Conservation (phyloP, 2,888 invertebrate genomes). For the Eueremaeus valkanovi region DNA sequence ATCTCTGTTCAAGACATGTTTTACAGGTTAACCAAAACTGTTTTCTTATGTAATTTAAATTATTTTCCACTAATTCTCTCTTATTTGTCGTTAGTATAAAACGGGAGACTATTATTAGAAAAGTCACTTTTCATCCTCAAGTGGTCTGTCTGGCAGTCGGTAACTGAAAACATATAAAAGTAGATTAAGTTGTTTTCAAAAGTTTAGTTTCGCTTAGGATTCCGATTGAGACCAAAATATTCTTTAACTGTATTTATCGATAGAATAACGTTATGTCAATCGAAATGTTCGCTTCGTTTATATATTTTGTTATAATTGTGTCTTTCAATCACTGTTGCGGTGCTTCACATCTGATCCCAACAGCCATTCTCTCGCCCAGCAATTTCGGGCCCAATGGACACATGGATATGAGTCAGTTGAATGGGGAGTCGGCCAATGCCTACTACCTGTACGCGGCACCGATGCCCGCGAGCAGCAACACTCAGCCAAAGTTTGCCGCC, state of each 20-base stretch:
- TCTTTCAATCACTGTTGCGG: background rate
- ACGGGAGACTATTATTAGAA: background rate
- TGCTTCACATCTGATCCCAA: background rate
- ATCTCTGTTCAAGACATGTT: background rate
- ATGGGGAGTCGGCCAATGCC: no score
- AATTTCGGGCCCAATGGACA: background rate
- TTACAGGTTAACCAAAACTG: background rate
- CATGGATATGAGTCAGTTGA: no score
- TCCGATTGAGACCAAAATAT: background rate
- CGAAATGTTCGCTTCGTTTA: background rate
- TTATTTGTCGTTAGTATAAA: background rate
- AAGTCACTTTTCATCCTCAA: background rate
- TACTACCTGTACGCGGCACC: background rate
- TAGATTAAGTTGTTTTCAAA: background rate
- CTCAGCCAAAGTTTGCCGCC: background rate
- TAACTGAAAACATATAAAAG: no score
- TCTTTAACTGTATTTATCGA: background rate
- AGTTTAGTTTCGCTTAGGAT: background rate
- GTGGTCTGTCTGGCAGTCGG: no score
- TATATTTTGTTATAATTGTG: background rate
- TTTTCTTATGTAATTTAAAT: no score
- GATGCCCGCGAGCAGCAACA: background rate
- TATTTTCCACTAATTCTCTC: background rate
- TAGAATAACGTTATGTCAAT: background rate
- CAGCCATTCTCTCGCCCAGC: background rate